A percentile compares a stretch with the other conserved stretches of the same genome.
These are phyloP conservation scores for Phyllotreta striolata DNA, from an alignment of 2,888 invertebrate species.

Conservation along the genomic window DNA sequence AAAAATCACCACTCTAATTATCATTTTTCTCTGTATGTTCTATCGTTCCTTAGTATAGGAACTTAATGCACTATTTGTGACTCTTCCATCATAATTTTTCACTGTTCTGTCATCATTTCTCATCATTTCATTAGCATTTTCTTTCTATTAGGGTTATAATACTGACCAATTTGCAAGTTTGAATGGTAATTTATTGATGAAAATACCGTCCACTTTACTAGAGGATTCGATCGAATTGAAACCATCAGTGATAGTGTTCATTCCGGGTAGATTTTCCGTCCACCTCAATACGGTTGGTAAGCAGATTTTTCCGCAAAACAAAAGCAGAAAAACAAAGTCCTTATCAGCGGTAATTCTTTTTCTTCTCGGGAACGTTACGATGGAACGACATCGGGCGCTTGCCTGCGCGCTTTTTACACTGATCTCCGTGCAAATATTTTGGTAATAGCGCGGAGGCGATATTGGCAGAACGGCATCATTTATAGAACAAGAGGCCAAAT, in stretches of 20 bases:
- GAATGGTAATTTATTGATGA: background rate
- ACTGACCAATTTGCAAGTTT: background rate
- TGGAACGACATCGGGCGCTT: conserved; percentile 13
- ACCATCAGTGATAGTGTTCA: too few relatives aligned
- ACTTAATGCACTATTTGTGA: too few relatives aligned
- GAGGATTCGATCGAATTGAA: too few relatives aligned
- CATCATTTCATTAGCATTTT: too few relatives aligned
- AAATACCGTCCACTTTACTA: too few relatives aligned
- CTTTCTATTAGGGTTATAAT: too few relatives aligned
- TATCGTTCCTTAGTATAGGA: too few relatives aligned
- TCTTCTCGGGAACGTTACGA: conserved; percentile 23
- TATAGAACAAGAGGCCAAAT: conserved; percentile 7
- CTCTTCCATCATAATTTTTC: too few relatives aligned
- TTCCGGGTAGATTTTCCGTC: background rate
- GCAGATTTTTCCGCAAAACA: conserved; percentile 47
- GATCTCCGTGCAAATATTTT: conserved; percentile 21
- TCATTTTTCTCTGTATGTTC: too few relatives aligned
- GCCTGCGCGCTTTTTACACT: conserved; percentile 15
- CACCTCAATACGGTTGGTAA: background rate
- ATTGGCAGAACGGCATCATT: conserved; percentile 23
- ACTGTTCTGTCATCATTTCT: too few relatives aligned
- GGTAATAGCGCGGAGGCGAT: conserved; percentile 22
- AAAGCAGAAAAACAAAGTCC: conserved; percentile 52
- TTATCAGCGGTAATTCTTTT: conserved; percentile 40
- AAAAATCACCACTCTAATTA: too few relatives aligned